A percentile compares a stretch with the other conserved stretches of the same genome.
Conservation (phyloP, 1,140 invertebrate species). For the Apis cerana region DNA sequence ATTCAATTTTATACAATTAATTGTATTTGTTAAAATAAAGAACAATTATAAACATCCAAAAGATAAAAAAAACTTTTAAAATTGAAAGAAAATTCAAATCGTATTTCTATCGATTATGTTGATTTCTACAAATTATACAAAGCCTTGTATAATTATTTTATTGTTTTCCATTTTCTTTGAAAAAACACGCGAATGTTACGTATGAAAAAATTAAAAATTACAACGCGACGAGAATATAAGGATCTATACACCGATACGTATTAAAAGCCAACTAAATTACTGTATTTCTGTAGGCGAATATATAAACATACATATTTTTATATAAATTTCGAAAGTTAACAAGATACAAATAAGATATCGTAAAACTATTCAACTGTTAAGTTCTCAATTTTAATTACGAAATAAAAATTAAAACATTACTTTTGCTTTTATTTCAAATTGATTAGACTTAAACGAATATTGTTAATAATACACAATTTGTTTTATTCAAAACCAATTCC, state of each 20-base stretch:
- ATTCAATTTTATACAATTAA: background rate
- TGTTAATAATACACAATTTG: background rate
- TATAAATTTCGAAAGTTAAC: conserved; percentile 39
- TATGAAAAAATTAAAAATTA: background rate
- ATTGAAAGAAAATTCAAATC: background rate
- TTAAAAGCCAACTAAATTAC: conserved; percentile 33
- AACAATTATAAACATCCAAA: conserved; percentile 43
- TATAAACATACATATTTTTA: conserved; percentile 29
- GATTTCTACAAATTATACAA: background rate
- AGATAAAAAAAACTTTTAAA: conserved; percentile 26
- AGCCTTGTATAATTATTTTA: conserved; percentile 42
- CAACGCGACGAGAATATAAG: conserved; percentile 9
- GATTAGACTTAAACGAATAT: background rate
- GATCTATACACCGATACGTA: conserved; percentile 45
- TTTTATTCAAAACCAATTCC: background rate
- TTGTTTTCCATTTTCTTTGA: conserved; percentile 56
- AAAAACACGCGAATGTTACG: conserved; percentile 65
- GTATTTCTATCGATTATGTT: background rate
- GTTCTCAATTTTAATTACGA: conserved; percentile 10
- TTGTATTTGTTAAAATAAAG: background rate
- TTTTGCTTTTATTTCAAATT: background rate
- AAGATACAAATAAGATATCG: conserved; percentile 26
- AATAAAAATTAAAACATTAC: background rate
- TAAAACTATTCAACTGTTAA: background rate
- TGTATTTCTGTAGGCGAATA: conserved; percentile 31